phyloP scores from a whole-genome alignment of 2,113 vertebrate genomes.

The Sinosuthora webbiana region DNA sequence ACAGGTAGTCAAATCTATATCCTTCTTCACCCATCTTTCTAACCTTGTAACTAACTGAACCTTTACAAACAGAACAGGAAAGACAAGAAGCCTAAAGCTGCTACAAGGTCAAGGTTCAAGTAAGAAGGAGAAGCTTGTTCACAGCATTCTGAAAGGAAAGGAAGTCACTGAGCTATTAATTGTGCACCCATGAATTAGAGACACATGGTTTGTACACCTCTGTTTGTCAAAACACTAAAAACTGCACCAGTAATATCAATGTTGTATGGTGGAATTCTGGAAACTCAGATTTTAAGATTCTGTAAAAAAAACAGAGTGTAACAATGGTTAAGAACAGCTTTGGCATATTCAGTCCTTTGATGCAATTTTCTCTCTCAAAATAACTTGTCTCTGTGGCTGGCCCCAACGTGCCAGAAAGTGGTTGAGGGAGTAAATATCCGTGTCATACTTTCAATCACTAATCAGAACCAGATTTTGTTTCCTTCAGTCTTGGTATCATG shows the following conservation, averaged over 20 bases:
- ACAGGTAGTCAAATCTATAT: not conserved
- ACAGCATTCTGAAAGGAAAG: not conserved
- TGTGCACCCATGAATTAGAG: not conserved
- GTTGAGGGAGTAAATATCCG: not conserved
- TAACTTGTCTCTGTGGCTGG: not conserved
- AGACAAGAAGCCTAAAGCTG: not conserved
- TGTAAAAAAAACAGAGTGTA: not conserved
- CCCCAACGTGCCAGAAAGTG: not conserved
- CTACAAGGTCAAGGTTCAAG: not conserved
- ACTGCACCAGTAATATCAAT: not conserved
- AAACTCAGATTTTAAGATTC: too few relatives aligned
- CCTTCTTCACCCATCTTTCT: not conserved
- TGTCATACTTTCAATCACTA: not conserved
- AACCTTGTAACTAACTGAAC: not conserved
- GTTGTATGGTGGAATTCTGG: not conserved
- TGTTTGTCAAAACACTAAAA: not conserved
- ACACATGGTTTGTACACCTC: not conserved
- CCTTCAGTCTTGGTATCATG: not conserved
- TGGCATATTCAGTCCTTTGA: not conserved
- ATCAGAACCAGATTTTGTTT: not conserved
- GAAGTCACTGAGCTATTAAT: not conserved
- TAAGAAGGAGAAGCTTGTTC: conserved; percentile 14
- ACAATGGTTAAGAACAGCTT: not conserved
- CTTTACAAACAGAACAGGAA: not conserved
- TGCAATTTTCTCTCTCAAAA: not conserved